Evolutionary conservation across 1,140 invertebrate species (phyloP), one percentile per base, ranked within the genome.

Genomic region (Ceratosolen solmsi): DNA sequence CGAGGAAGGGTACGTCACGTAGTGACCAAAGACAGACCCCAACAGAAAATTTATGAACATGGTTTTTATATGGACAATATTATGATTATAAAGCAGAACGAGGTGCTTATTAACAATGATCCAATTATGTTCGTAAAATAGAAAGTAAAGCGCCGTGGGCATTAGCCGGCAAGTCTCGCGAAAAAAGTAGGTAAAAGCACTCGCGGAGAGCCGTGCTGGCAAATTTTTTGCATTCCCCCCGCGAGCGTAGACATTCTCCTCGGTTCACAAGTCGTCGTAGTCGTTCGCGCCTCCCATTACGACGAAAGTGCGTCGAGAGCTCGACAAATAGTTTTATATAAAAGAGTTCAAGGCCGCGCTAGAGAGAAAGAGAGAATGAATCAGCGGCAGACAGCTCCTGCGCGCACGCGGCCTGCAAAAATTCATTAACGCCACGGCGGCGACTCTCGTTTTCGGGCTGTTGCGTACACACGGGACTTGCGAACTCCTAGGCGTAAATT

Each of bases 401-500:
- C 3, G 58, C 8, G n/a, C n/a, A 30, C 8, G 15, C 15, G 27
- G 9, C 17, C 20, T n/a, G 54, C 49, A 8, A 25, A 27, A 46
- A 73, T 73, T 60, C 74, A 79, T 79, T 73, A 68, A 27, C 58
- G 38, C 22, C 46, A 13, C 49, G 73, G 27, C 49, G 73, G 63
- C 33, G 81, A 85, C 84, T 86, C 85, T 86, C 86, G 83, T 83
- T 84, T 85, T 86, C 84, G 84, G 84, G 76, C 60, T 49, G 71
- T 82, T 83, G 58, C 84, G 51, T 25, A 33, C 27, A 38, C 46
- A 27, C 41, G 30, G 22, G 8, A 63, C n/a, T 20, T 22, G 30
- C 63, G 63, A 36, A 36, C 33, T 22, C 8, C 15, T 25, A 38
- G 49, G 60, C 46, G 49, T 54, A 38, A 54, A 70, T 58, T 46